Evolutionary conservation across 1,140 invertebrate species (phyloP).

Genomic region (Hycleus phaleratus): DNA sequence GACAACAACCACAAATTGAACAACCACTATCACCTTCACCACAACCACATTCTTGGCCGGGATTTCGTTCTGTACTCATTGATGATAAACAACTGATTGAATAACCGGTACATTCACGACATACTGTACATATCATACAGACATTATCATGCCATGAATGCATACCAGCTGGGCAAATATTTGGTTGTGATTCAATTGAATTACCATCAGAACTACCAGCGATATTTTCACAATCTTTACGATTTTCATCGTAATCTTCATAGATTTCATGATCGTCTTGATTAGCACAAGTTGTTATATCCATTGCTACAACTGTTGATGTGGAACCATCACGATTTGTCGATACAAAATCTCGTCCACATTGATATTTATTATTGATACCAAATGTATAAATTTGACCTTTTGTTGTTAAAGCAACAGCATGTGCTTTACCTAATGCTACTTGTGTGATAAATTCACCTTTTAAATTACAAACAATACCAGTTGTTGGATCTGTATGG

Average conservation of each 20-base stretch:
- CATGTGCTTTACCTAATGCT: conserved; percentile 91
- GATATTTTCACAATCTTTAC: conserved; percentile 31
- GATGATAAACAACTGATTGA: conserved; percentile 76
- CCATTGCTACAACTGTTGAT: conserved; percentile 52
- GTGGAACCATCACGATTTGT: conserved; percentile 37
- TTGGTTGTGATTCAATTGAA: conserved; percentile 41
- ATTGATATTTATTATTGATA: conserved; percentile 97
- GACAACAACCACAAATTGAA: conserved; percentile 83
- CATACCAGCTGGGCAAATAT: conserved; percentile 60
- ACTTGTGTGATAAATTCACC: conserved; percentile 77
- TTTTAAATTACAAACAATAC: conserved; percentile 64
- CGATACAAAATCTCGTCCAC: conserved; percentile 77
- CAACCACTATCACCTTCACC: conserved; percentile 93
- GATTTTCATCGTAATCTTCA: conserved; percentile 32
- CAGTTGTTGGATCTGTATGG: conserved; percentile 71
- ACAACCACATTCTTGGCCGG: conserved; percentile 88
- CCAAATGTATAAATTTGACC: conserved; percentile 94
- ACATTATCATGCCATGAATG: conserved; percentile 70
- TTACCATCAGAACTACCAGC: conserved; percentile 48
- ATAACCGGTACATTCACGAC: conserved; percentile 91
- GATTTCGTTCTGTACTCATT: conserved; percentile 68
- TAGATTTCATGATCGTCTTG: conserved; percentile 48
- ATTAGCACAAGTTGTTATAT: conserved; percentile 45
- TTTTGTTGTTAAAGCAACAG: conserved; percentile 77
- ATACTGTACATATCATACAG: conserved; percentile 86